A percentile compares a stretch with the other conserved stretches of the same genome.
These are phyloP conservation scores for Mixornis gularis DNA, from an alignment of 2,113 vertebrate genomes.

Conservation along the genomic window DNA sequence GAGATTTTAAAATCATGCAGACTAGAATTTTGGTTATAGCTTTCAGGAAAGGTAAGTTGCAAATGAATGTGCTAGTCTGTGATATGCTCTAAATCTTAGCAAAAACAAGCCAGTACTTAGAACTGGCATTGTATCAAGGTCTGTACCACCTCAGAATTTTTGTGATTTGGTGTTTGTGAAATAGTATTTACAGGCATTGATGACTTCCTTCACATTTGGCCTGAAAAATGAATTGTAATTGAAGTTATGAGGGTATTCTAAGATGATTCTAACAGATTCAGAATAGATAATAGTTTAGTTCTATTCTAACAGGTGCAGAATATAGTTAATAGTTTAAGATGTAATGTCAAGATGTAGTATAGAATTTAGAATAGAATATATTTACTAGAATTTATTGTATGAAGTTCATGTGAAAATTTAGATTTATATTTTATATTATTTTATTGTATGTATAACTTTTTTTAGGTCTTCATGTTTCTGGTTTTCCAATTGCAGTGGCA, in stretches of 20 bases:
- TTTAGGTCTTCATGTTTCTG: neutral
- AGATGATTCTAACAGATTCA: neutral
- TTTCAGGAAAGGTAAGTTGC: neutral
- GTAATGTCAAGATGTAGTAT: neutral
- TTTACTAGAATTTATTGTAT: neutral
- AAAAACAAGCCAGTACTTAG: neutral
- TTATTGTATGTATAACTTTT: neutral
- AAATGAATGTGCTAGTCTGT: neutral
- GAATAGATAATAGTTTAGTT: neutral
- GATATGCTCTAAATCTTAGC: neutral
- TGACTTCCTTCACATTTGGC: neutral
- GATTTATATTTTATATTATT: neutral
- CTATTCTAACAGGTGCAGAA: neutral
- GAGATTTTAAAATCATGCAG: neutral
- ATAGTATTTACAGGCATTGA: accelerated
- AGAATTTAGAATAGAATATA: no score
- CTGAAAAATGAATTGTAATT: neutral
- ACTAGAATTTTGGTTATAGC: neutral
- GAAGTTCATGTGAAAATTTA: neutral
- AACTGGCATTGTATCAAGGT: neutral
- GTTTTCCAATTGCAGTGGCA: neutral
- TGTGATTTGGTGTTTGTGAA: neutral
- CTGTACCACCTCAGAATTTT: neutral
- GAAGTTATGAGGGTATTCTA: neutral
- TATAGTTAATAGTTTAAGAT: no score